phyloP scores from a whole-genome alignment of 2,113 vertebrate species.

The Mola mola region DNA sequence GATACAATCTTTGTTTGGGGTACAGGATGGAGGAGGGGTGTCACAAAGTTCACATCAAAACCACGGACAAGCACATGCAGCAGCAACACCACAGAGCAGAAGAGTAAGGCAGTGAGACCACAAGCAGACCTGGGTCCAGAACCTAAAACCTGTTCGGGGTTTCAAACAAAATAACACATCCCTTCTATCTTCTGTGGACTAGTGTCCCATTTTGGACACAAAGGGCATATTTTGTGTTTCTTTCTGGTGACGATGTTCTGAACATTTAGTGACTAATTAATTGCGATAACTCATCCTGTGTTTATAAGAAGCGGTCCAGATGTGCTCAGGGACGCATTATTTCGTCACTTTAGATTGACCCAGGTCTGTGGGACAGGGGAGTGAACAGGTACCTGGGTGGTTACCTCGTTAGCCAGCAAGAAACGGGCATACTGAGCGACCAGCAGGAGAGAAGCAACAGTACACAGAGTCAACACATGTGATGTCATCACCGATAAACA shows the following conservation, averaged over 20 bases:
- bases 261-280: too few relatives aligned
- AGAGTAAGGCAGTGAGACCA: slow-evolving; percentile 43
- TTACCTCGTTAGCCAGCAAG: slow-evolving; percentile 96
- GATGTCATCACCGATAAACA: slow-evolving; percentile 45
- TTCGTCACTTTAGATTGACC: slow-evolving; percentile 32
- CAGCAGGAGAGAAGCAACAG: slow-evolving; percentile 90
- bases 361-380: slow-evolving; percentile 67
- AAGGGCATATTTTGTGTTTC: too few relatives aligned
- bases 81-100: slow-evolving; percentile 55
- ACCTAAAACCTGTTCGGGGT: neutral
- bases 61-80: slow-evolving; percentile 65
- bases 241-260: too few relatives aligned
- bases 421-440: slow-evolving; percentile 92
- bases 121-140: slow-evolving; percentile 70
- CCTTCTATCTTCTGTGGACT: too few relatives aligned
- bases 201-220: too few relatives aligned
- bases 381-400: slow-evolving; percentile 92
- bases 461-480: slow-evolving; percentile 81
- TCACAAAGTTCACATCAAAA: slow-evolving; percentile 43
- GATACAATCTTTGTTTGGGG: too few relatives aligned
- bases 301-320: neutral
- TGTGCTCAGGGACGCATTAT: neutral
- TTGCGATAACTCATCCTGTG: neutral
- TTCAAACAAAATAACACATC: slow-evolving; percentile 7
- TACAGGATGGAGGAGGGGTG: neutral